Percentiles rank a stretch among this genome's conserved stretches.
Evolutionary conservation across 2,113 vertebrate genomes (phyloP).

Genomic region (Lycaon pictus): DNA sequence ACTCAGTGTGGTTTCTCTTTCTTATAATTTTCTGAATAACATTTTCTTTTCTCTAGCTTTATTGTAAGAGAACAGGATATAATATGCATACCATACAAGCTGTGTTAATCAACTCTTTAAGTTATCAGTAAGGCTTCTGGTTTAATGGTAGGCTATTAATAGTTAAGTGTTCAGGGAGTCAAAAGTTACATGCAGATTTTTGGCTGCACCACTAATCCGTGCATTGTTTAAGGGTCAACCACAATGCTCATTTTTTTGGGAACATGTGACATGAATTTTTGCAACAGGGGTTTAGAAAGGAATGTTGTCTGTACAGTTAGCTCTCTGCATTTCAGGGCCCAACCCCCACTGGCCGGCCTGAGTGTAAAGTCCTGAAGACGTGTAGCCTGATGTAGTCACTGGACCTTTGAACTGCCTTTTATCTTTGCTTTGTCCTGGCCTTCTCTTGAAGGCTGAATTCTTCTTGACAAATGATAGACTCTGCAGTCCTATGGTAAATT

Average conservation of each 20-base stretch:
- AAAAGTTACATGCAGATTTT: background rate
- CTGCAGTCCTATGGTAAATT: background rate
- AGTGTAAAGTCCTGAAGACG: background rate
- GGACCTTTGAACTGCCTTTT: background rate
- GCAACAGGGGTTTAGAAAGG: background rate
- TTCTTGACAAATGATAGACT: background rate
- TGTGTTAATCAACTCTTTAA: background rate
- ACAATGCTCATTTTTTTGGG: background rate
- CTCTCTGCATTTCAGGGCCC: background rate
- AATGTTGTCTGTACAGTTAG: background rate
- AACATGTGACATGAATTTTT: conserved; percentile 13
- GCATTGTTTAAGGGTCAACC: background rate
- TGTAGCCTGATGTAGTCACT: background rate
- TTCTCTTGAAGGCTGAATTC: conserved; percentile 26
- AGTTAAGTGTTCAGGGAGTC: background rate
- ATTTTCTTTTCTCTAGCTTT: background rate
- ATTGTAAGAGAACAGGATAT: background rate
- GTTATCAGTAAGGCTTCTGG: background rate
- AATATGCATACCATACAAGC: background rate
- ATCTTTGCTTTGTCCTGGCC: background rate
- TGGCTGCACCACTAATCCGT: background rate
- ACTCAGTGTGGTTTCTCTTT: background rate
- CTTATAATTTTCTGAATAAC: background rate
- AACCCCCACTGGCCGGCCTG: no score
- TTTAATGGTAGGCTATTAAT: background rate